Conservation (phyloP, 1,140 invertebrate species). For the Armadillidium nasatum region DNA sequence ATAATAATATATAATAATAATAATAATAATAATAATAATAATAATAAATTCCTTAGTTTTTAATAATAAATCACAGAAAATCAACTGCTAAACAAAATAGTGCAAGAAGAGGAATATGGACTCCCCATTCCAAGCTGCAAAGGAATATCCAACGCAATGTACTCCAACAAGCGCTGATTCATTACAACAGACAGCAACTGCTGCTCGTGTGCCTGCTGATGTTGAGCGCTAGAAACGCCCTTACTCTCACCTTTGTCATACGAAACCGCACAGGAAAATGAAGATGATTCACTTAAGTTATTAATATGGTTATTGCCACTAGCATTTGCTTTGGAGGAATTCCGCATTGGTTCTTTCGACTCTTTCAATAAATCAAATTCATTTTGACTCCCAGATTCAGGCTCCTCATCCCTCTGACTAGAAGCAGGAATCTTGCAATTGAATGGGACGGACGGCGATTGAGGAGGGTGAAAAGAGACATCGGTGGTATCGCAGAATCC, state of each 20-base stretch:
- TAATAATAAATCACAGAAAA: background rate
- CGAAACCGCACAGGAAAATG: background rate
- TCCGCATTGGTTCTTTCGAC: background rate
- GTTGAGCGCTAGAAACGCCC: background rate
- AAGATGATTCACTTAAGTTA: background rate
- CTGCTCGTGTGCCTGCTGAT: background rate
- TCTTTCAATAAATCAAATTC: background rate
- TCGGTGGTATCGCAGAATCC: background rate
- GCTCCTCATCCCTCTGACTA: background rate
- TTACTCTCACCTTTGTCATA: background rate
- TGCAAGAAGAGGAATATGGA: conserved; percentile 40
- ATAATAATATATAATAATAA: too few species aligned
- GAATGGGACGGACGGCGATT: background rate
- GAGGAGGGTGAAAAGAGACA: background rate
- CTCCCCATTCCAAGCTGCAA: conserved; percentile 42
- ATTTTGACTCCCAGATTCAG: background rate
- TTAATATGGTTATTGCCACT: background rate
- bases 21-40: too few species aligned
- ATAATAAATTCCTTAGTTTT: too few species aligned
- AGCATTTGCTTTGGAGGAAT: background rate
- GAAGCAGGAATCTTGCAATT: background rate
- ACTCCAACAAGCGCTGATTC: conserved; percentile 16
- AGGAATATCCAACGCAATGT: conserved; percentile 40
- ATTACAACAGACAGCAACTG: background rate
- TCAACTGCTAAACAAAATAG: conserved; percentile 37